These are phyloP conservation scores for Chlorodrepanis virens DNA, from an alignment of 2,113 vertebrate species.

Conservation along the genomic window DNA sequence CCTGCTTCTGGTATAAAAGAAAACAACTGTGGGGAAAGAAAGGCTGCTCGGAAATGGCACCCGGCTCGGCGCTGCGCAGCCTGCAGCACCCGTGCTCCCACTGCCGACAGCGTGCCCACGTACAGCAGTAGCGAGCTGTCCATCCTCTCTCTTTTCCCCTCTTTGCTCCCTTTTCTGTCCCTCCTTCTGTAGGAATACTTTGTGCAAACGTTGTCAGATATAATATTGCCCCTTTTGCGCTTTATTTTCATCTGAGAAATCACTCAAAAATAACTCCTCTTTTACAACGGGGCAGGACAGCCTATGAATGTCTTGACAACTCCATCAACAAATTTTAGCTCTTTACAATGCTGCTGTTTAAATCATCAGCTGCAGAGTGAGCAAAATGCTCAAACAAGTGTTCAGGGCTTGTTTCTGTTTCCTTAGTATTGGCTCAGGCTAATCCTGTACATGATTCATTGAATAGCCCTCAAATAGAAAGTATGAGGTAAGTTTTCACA, in stretches of 20 bases:
- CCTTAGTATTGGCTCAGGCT: not conserved
- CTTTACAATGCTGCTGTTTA: not conserved
- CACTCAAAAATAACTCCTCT: too few species aligned
- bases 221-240: fast-evolving
- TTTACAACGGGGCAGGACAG: fast-evolving
- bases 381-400: not conserved
- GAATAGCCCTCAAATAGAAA: not conserved
- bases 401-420: not conserved
- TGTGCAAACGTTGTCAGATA: too few species aligned
- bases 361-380: not conserved
- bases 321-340: not conserved
- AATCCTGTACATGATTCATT: not conserved
- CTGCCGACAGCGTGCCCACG: fast-evolving
- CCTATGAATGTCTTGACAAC: not conserved
- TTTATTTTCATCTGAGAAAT: not conserved
- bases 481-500: not conserved
- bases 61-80: not conserved
- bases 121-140: fast-evolving
- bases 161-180: not conserved
- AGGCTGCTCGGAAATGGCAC: not conserved
- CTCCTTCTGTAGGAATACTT: too few species aligned
- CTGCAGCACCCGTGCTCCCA: fast-evolving
- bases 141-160: too few species aligned
- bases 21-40: not conserved
- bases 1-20: not conserved